Conservation (phyloP, 2,888 invertebrate species). For the Drosophila seclusa region DNA sequence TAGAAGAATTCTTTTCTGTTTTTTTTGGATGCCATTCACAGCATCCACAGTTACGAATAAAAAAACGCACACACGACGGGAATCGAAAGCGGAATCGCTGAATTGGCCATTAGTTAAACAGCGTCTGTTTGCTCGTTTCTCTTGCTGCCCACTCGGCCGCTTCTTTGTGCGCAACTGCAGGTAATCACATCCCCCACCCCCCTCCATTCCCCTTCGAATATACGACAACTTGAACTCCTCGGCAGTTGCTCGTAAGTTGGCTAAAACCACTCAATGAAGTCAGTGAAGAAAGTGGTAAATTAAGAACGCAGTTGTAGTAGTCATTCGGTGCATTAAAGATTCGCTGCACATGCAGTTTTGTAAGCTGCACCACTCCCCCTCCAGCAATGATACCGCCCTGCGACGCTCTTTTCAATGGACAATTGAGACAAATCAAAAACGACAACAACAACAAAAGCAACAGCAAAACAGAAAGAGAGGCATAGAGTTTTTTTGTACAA, state of each 20-base stretch:
- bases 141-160: constrained; percentile 35
- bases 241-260: constrained; percentile 29
- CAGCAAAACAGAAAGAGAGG: constrained; percentile 18
- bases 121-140: constrained; percentile 40
- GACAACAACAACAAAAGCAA: constrained; percentile 26
- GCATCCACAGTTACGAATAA: constrained; percentile 53
- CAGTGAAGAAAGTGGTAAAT: constrained; percentile 41
- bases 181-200: constrained; percentile 51
- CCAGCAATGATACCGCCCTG: constrained; percentile 16
- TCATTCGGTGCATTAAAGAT: constrained; percentile 40
- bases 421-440: constrained; percentile 55
- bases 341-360: constrained; percentile 53
- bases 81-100: constrained; percentile 42
- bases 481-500: constrained; percentile 38
- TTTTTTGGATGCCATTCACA: constrained; percentile 56
- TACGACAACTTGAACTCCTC: background rate
- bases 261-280: constrained; percentile 50
- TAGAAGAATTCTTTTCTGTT: constrained; percentile 26
- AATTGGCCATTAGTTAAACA: constrained; percentile 33
- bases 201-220: constrained; percentile 2
- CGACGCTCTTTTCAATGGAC: constrained; percentile 27
- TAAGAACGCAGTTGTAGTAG: constrained; percentile 10
- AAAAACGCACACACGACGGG: constrained; percentile 42
- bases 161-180: constrained; percentile 74
- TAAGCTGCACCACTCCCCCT: background rate